Evolutionary conservation across 2,113 vertebrate genomes (phyloP).

Genomic region (Ginglymostoma cirratum): DNA sequence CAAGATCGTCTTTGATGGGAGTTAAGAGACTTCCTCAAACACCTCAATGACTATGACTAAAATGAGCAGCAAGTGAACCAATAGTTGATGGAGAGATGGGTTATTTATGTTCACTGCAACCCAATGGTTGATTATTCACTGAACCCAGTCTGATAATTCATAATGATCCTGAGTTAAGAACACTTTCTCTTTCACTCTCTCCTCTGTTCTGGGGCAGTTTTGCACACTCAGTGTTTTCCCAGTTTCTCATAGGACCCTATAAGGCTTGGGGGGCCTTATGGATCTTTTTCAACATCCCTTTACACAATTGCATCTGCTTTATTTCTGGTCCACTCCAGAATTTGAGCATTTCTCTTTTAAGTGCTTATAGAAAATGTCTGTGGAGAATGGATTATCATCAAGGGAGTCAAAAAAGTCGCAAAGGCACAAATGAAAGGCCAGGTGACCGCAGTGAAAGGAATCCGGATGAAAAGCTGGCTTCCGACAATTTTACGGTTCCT

Average conservation of each 20-base stretch:
- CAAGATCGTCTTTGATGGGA: no score
- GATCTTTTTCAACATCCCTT: neutral
- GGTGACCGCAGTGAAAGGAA: neutral
- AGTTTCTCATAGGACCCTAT: neutral
- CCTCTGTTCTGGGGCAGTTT: neutral
- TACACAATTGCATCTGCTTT: neutral
- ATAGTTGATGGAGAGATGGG: neutral
- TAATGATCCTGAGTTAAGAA: neutral
- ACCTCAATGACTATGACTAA: neutral
- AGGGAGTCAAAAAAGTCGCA: neutral
- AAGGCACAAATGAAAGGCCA: neutral
- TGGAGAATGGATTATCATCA: conserved; percentile 7
- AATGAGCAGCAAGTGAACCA: neutral
- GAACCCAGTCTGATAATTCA: neutral
- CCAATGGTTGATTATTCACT: neutral
- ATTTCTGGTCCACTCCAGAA: neutral
- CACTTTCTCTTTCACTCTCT: neutral
- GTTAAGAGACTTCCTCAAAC: no score
- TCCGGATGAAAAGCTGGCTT: neutral
- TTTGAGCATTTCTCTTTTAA: neutral
- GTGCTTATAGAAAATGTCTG: neutral
- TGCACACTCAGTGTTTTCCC: neutral
- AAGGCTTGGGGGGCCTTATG: neutral
- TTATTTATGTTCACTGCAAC: neutral
- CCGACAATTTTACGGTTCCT: neutral